Evolutionary conservation across 2,888 invertebrate genomes (phyloP).

Genomic region (Philereme transversata): DNA sequence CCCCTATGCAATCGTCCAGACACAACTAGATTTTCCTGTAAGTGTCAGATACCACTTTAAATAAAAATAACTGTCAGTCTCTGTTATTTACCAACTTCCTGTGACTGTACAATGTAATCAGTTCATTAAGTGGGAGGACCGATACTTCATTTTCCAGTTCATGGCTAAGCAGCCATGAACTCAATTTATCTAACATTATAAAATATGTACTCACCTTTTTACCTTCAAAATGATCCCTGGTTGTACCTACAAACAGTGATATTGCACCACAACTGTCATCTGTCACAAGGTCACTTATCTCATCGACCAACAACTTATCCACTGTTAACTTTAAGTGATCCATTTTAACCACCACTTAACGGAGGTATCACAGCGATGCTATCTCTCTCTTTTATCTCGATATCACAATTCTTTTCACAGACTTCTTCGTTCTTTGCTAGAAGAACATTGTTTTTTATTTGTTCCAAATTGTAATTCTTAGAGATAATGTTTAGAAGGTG

Average conservation of each 20-base stretch:
- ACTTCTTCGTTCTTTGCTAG: constrained; percentile 94
- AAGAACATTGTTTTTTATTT: constrained; percentile 88
- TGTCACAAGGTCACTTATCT: constrained; percentile 86
- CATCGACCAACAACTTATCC: constrained; percentile 87
- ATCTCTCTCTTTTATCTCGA: constrained; percentile 87
- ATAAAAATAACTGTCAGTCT: too few species aligned
- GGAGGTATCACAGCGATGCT: constrained; percentile 97
- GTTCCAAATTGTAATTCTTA: constrained; percentile 85
- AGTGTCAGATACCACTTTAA: too few species aligned
- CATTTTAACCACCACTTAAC: constrained; percentile 95
- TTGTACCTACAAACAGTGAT: constrained; percentile 95
- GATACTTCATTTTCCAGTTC: too few species aligned
- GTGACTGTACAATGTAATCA: too few species aligned
- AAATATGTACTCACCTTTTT: constrained; percentile 84
- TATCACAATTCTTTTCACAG: constrained; percentile 78
- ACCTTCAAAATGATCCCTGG: constrained; percentile 92
- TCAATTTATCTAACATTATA: too few species aligned
- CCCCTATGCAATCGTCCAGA: too few species aligned
- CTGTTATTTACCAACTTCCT: too few species aligned
- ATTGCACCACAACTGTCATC: constrained; percentile 93
- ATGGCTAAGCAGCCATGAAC: too few species aligned
- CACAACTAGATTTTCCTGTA: too few species aligned
- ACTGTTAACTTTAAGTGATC: constrained; percentile 88
- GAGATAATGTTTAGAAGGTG: constrained; percentile 86
- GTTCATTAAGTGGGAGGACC: too few species aligned